Evolutionary conservation across 2,888 invertebrate genomes (phyloP), one percentile per base, ranked within the genome.

Genomic region (Clanis bilineata): DNA sequence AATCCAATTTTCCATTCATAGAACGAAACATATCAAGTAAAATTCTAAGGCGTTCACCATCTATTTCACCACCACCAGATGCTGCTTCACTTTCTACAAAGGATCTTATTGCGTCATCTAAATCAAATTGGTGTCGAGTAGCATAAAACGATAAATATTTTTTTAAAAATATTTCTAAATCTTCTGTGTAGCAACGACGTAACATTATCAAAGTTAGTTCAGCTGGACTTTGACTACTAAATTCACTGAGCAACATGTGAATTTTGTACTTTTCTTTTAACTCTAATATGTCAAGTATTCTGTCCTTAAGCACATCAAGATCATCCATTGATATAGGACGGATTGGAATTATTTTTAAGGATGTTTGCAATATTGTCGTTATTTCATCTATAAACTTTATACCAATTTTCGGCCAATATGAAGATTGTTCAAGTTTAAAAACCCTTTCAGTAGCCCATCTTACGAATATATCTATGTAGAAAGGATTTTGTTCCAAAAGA

Each of bases 361-460:
- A 90, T 39, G 70, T 75, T 74, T 88, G 86, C 56, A 92, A 70
- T 51, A 91, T 83, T 58, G 65, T 64, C 62, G 81, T 76, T 54
- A 91, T 79, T 69, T 89, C 86, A 67, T 88, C 86, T 66, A 89
- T 81, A 67, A 90, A 91, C 71, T 89, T 92, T 6, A 89, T 72
- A 1, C 92, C 93, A 65, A 93, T 90, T 80, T 93, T 92, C 25
- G 93, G 93, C 93, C 93, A 93, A 73, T 91, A 91, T 60, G 78
- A 69, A 36, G 92, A 90, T 62, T 88, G 83, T 71, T 93, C 93
- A 44, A 93, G 74, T 41, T 78, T 72, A 69, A 92, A 88, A 65
- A 92, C 82, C 67, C 90, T 86, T 65, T 90, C 88, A 67, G 85
- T 86, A 12, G 89, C 85, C 93, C 93, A 93, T 68, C 86, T 86